These are phyloP conservation scores for Rhizoglyphus robini DNA, from an alignment of 1,140 invertebrate genomes.

Conservation along the genomic window DNA sequence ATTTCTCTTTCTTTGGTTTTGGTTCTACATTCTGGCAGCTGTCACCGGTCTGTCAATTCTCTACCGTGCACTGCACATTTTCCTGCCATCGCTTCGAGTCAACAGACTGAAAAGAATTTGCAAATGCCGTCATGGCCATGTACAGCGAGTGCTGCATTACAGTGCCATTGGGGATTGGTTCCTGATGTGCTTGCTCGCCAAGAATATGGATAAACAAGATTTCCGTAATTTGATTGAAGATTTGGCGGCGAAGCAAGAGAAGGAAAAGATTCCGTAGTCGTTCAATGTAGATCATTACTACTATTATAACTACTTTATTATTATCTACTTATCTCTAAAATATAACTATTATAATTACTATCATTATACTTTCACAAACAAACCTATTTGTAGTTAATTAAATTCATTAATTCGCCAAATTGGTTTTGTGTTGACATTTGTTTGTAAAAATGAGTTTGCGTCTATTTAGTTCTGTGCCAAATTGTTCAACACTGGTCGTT, in stretches of 20 bases:
- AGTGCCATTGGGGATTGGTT: constrained; percentile 65
- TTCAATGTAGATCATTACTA: too few species aligned
- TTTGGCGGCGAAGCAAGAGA: neutral
- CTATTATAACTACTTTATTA: too few species aligned
- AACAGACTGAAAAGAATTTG: constrained; percentile 14
- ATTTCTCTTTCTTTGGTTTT: constrained; percentile 31
- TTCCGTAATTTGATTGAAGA: constrained; percentile 22
- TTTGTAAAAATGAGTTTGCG: too few species aligned
- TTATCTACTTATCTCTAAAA: too few species aligned
- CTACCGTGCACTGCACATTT: constrained; percentile 44
- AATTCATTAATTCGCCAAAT: too few species aligned
- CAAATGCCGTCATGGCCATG: neutral
- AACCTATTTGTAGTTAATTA: too few species aligned
- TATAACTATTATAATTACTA: too few species aligned
- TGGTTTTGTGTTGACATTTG: too few species aligned
- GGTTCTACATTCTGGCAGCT: constrained; percentile 27
- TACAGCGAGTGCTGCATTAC: constrained; percentile 15
- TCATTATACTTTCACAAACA: too few species aligned
- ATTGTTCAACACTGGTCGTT: too few species aligned
- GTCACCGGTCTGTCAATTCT: constrained; percentile 25
- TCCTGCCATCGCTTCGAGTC: constrained; percentile 15
- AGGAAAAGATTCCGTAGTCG: too few species aligned
- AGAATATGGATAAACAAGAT: constrained; percentile 54
- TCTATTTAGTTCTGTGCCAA: too few species aligned
- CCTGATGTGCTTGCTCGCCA: constrained; percentile 59